Percentiles rank a stretch among this genome's conserved stretches.
These are phyloP conservation scores for Labeo catla DNA, from an alignment of 2,113 vertebrate species.

Conservation along the genomic window DNA sequence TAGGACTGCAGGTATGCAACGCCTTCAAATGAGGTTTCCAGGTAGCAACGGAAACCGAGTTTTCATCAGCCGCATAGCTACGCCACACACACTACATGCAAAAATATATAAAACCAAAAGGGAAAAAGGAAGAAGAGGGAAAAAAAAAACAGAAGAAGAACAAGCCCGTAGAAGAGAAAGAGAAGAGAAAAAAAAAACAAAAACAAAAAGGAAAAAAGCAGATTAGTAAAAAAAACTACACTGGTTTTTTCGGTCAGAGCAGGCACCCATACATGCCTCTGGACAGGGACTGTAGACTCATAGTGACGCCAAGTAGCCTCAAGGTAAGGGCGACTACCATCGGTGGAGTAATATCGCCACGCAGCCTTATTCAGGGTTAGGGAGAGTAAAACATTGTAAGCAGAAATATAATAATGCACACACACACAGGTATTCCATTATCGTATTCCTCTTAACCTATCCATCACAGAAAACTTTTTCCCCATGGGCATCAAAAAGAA, in stretches of 20 bases:
- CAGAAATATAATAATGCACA: not conserved
- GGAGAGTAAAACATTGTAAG: conserved; percentile 3
- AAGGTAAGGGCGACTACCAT: conserved; percentile 77
- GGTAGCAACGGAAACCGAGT: conserved; percentile 99
- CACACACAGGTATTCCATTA: not conserved
- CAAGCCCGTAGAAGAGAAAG: conserved; percentile 68
- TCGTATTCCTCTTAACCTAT: too few species aligned
- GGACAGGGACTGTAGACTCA: conserved; percentile 80
- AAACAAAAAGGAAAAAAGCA: conserved; percentile 58
- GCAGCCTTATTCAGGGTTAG: conserved; percentile 79
- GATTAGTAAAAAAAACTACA: conserved; percentile 77
- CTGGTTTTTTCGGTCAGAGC: conserved; percentile 73
- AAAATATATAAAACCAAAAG: conserved; percentile 73
- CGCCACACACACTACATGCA: conserved; percentile 97
- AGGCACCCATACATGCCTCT: conserved; percentile 84
- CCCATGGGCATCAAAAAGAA: too few species aligned
- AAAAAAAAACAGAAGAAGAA: conserved; percentile 45
- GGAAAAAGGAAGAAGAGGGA: not conserved
- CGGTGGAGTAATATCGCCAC: conserved; percentile 84
- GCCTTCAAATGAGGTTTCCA: conserved; percentile 99
- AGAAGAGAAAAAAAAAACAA: conserved; percentile 45
- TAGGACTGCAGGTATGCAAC: conserved; percentile 99
- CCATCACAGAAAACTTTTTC: too few species aligned
- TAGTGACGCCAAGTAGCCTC: conserved; percentile 81
- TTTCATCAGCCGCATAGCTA: conserved; percentile 99